phyloP scores from a whole-genome alignment of 2,113 vertebrate genomes.

The Merops nubicus region DNA sequence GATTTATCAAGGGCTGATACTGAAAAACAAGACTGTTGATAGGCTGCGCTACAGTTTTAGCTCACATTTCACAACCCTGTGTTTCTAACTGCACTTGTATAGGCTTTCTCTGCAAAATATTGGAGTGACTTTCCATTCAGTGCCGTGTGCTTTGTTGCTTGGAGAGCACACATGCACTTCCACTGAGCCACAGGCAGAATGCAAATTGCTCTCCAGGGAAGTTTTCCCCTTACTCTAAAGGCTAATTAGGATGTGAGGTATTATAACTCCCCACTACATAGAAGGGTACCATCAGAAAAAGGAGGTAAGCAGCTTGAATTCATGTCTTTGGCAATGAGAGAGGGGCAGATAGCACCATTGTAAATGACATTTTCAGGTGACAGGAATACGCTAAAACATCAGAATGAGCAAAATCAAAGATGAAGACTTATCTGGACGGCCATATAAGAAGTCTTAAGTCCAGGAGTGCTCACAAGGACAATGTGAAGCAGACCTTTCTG shows the following conservation, averaged over 20 bases:
- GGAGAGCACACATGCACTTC: not conserved
- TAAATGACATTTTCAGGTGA: not conserved
- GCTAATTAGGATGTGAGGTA: not conserved
- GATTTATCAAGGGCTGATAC: not conserved
- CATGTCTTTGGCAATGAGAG: not conserved
- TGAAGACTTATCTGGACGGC: not conserved
- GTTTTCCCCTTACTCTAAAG: not conserved
- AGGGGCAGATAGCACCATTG: not conserved
- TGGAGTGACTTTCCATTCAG: not conserved
- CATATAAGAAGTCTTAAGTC: not conserved
- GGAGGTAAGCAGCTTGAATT: not conserved
- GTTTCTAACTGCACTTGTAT: not conserved
- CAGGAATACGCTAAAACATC: not conserved
- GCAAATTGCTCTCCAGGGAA: not conserved
- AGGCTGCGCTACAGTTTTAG: not conserved
- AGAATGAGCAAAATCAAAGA: not conserved
- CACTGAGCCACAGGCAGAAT: not conserved
- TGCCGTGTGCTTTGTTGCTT: not conserved
- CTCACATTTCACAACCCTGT: not conserved
- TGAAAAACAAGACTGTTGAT: rapidly evolving
- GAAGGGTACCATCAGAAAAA: not conserved
- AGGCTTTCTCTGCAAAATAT: not conserved
- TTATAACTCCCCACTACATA: not conserved
- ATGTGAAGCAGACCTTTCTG: not conserved
- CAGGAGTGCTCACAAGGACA: not conserved